phyloP scores from a whole-genome alignment of 2,888 invertebrate species.

The Bombylius discolor region DNA sequence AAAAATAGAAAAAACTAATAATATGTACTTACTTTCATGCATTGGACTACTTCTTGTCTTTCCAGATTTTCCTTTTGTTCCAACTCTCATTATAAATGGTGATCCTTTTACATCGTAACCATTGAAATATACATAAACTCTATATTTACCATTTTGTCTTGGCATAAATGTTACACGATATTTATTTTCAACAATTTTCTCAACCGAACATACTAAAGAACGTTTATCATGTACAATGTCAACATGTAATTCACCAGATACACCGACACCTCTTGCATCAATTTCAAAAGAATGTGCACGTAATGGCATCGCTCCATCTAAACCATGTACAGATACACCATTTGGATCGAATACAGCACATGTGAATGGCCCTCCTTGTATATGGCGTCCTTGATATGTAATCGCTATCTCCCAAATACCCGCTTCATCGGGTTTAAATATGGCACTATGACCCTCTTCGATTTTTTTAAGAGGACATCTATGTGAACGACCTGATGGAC shows the following conservation, averaged over 20 bases:
- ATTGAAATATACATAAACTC: slow-evolving; percentile 85
- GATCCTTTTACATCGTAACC: slow-evolving; percentile 74
- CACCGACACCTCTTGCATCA: slow-evolving; percentile 64
- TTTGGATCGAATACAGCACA: slow-evolving; percentile 93
- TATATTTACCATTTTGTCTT: slow-evolving; percentile 63
- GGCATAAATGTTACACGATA: slow-evolving; percentile 70
- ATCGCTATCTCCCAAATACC: slow-evolving; percentile 96
- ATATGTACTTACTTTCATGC: slow-evolving; percentile 40
- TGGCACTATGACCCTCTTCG: slow-evolving; percentile 86
- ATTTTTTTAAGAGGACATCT: slow-evolving; percentile 72
- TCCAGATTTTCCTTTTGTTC: slow-evolving; percentile 49
- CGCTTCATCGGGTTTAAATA: slow-evolving; percentile 93
- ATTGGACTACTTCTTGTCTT: slow-evolving; percentile 43
- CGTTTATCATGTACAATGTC: slow-evolving; percentile 84
- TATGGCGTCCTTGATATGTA: slow-evolving; percentile 89
- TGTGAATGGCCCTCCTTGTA: slow-evolving; percentile 90
- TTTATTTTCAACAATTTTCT: slow-evolving; percentile 61
- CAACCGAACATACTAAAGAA: slow-evolving; percentile 70
- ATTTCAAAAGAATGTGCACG: slow-evolving; percentile 78
- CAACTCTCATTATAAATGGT: slow-evolving; percentile 76
- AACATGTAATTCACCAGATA: slow-evolving; percentile 73
- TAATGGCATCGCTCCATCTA: slow-evolving; percentile 72
- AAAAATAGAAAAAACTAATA: background rate
- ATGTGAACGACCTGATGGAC: slow-evolving; percentile 74
- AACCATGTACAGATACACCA: slow-evolving; percentile 67